Evolutionary conservation across 2,888 invertebrate genomes (phyloP).

Genomic region (Timandra comae): DNA sequence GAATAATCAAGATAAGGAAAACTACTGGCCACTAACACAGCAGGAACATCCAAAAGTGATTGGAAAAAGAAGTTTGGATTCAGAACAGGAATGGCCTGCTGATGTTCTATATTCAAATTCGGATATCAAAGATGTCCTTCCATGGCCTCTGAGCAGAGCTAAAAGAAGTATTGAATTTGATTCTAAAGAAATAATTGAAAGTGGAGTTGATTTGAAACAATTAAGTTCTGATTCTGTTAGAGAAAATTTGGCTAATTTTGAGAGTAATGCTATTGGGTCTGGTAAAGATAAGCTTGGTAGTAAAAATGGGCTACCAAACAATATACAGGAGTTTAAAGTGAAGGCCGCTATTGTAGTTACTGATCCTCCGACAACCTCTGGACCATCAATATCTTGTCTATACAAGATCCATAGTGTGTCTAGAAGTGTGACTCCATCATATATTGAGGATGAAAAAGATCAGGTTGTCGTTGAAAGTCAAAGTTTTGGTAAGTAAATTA

Average conservation of each 20-base stretch:
- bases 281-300: constrained; percentile 35
- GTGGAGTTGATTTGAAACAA: constrained; percentile 31
- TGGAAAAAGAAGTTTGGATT: constrained; percentile 5
- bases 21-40: not conserved
- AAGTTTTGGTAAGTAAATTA: constrained; percentile 43
- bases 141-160: constrained; percentile 33
- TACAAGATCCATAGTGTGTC: constrained; percentile 59
- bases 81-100: not conserved
- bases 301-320: constrained; percentile 38
- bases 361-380: constrained; percentile 37
- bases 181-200: constrained; percentile 42
- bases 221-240: constrained; percentile 31
- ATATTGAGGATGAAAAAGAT: constrained; percentile 51
- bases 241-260: constrained; percentile 34
- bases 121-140: constrained; percentile 5
- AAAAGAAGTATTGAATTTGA: constrained; percentile 44
- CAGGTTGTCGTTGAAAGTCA: constrained; percentile 57
- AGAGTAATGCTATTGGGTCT: constrained; percentile 34
- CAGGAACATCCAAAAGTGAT: constrained; percentile 5
- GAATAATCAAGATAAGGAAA: constrained; percentile 44
- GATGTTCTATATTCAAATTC: constrained; percentile 16
- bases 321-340: constrained; percentile 42
- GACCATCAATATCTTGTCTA: constrained; percentile 51
- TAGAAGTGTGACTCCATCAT: constrained; percentile 56
- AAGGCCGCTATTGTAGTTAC: constrained; percentile 39